These are phyloP conservation scores for Poeciliopsis presidionis DNA, from an alignment of 2,797 vertebrate species.

Conservation along the genomic window DNA sequence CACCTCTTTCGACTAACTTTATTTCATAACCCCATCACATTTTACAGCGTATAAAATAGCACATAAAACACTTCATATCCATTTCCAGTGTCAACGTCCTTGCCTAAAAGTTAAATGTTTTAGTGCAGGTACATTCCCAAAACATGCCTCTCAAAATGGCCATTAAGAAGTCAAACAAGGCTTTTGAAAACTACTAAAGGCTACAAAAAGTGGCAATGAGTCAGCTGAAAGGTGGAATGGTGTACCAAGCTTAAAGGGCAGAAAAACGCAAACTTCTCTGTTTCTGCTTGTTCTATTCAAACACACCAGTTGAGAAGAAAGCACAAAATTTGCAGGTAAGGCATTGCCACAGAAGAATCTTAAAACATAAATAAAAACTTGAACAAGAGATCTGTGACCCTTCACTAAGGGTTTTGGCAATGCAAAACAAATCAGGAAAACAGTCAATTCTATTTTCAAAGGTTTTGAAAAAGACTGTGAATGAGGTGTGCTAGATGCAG, in stretches of 20 bases:
- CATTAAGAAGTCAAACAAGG: conserved; percentile 64
- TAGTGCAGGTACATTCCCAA: conserved; percentile 83
- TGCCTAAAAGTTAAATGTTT: conserved; percentile 84
- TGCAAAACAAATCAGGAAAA: conserved; percentile 34
- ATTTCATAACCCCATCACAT: conserved; percentile 79
- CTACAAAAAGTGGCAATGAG: conserved; percentile 51
- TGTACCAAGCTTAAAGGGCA: conserved; percentile 43
- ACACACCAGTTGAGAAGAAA: conserved; percentile 34
- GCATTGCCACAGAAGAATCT: conserved; percentile 24
- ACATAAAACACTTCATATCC: conserved; percentile 87
- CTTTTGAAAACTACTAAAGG: conserved; percentile 52
- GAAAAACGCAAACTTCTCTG: conserved; percentile 35
- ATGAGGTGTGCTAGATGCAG: conserved; percentile 41
- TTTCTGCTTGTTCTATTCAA: conserved; percentile 34
- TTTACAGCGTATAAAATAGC: conserved; percentile 87
- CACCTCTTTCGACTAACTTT: conserved; percentile 56
- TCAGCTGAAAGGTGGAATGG: conserved; percentile 45
- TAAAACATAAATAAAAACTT: conserved; percentile 4
- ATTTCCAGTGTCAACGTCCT: conserved; percentile 82
- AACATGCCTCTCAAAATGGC: conserved; percentile 71
- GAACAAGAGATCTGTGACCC: conserved; percentile 44
- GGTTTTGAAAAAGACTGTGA: conserved; percentile 46
- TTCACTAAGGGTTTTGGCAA: conserved; percentile 40
- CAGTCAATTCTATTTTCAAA: conserved; percentile 56
- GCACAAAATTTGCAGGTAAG: conserved; percentile 29